These are phyloP conservation scores for Muscidifurax raptorellus DNA, from an alignment of 1,140 invertebrate species.

Conservation along the genomic window DNA sequence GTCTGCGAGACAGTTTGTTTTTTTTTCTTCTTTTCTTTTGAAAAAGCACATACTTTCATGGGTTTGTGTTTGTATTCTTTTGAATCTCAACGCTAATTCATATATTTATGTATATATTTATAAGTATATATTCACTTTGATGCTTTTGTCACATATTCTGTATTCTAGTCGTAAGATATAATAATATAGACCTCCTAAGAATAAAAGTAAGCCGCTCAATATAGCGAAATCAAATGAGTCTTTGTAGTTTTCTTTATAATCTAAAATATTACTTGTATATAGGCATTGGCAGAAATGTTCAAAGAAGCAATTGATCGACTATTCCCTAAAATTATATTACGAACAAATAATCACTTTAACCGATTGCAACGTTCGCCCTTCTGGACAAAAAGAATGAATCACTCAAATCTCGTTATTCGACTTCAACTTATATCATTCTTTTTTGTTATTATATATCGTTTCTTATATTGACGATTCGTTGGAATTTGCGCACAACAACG, in stretches of 20 bases:
- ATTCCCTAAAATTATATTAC: conserved; percentile 23
- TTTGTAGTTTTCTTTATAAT: conserved; percentile 9
- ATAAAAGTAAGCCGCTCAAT: conserved; percentile 60
- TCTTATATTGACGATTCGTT: conserved; percentile 56
- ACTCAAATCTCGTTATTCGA: background rate
- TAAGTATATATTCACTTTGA: conserved; percentile 55
- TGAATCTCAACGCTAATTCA: conserved; percentile 68
- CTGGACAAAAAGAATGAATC: background rate
- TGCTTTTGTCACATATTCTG: conserved; percentile 36
- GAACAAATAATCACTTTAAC: conserved; percentile 25
- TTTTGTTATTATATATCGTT: conserved; percentile 9
- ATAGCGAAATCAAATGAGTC: conserved; percentile 52
- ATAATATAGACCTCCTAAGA: conserved; percentile 18
- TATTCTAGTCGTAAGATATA: conserved; percentile 26
- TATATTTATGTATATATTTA: conserved; percentile 64
- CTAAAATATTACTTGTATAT: conserved; percentile 4
- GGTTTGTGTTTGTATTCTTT: conserved; percentile 70
- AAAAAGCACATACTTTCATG: conserved; percentile 74
- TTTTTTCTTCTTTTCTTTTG: conserved; percentile 40
- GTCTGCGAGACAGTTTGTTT: conserved; percentile 26
- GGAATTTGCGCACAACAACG: conserved; percentile 56
- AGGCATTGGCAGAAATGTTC: conserved; percentile 33
- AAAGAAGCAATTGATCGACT: conserved; percentile 35
- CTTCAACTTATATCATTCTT: background rate
- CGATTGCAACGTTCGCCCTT: background rate